A percentile compares a stretch with the other conserved stretches of the same genome.
Conservation (phyloP, 2,888 invertebrate species). For the Acanthosepion pharaonis region DNA sequence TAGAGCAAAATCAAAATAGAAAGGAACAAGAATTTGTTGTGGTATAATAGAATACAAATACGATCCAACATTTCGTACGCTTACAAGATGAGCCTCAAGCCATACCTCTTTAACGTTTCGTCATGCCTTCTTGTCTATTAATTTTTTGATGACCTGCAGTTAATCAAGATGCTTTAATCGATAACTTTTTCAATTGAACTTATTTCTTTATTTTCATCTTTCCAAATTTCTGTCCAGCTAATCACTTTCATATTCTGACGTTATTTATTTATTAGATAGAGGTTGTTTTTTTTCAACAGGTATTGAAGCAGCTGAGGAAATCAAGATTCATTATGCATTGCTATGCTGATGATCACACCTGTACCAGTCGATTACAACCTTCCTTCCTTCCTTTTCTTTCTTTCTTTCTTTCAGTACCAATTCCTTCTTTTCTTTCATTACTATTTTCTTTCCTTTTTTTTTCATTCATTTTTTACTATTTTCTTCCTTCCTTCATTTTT, state of each 20-base stretch:
- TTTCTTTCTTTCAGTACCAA: no score
- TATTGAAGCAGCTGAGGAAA: background rate
- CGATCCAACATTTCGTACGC: background rate
- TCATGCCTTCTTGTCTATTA: background rate
- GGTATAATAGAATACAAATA: no score
- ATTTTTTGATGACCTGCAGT: background rate
- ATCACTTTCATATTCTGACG: background rate
- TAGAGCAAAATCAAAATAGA: no score
- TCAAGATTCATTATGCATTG: background rate
- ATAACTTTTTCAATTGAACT: background rate
- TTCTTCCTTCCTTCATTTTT: no score
- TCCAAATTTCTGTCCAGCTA: background rate
- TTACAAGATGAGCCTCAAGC: background rate
- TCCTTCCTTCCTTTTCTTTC: no score
- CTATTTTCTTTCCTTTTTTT: no score
- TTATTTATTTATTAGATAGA: background rate
- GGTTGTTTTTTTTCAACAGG: background rate
- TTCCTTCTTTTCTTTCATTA: no score
- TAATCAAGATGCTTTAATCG: background rate
- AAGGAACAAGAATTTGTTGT: no score
- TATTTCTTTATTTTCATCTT: background rate
- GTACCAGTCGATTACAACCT: background rate
- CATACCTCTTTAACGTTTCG: no score
- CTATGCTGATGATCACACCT: background rate
- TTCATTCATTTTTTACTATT: no score